Conservation (phyloP, 2,888 invertebrate genomes). For the Vannuccia rotundouncinata region DNA sequence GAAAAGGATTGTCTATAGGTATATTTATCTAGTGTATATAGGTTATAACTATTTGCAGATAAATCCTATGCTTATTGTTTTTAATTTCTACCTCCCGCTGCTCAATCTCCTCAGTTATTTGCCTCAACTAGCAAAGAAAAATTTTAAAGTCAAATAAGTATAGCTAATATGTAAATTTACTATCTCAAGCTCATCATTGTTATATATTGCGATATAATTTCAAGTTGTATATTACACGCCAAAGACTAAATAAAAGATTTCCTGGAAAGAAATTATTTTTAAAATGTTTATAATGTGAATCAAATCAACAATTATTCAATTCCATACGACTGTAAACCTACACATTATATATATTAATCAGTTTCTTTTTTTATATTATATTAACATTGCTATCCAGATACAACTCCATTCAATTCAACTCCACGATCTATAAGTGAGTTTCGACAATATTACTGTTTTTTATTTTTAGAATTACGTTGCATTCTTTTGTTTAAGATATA, state of each 20-base stretch:
- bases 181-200: neutral
- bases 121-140: neutral
- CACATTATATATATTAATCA: neutral
- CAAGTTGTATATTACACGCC: neutral
- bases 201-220: neutral
- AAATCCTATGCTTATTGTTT: neutral
- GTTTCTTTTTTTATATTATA: neutral
- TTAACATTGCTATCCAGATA: neutral
- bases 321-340: neutral
- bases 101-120: neutral
- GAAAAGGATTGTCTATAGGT: neutral
- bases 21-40: no score
- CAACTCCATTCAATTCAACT: neutral
- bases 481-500: neutral
- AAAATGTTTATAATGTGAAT: neutral
- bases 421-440: neutral
- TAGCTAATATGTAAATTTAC: neutral
- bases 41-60: no score
- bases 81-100: neutral
- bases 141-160: neutral
- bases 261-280: neutral
- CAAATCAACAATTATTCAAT: neutral
- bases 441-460: neutral
- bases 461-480: neutral
- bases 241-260: neutral